These are phyloP conservation scores for Phacellophora camtschatica DNA, from an alignment of 30 jellyfish, hydroid and myxozoan genomes.

Conservation along the genomic window DNA sequence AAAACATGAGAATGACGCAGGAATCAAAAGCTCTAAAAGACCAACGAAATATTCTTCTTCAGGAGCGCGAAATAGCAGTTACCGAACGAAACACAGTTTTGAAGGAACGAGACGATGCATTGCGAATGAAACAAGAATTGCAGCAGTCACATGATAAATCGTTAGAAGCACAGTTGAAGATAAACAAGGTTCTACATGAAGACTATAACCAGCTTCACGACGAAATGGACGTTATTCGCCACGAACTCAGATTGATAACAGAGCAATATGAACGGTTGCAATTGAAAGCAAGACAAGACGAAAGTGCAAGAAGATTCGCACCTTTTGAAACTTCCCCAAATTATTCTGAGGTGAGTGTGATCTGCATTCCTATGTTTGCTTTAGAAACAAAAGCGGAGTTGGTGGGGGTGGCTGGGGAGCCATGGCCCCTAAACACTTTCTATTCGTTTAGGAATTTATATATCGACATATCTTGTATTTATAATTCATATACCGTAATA, in stretches of 20 bases:
- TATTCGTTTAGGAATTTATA: too few species aligned
- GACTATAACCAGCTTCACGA: conserved; percentile 28
- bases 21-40: conserved; percentile 56
- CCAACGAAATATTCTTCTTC: conserved; percentile 50
- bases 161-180: conserved; percentile 62
- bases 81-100: conserved; percentile 53
- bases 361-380: too few species aligned
- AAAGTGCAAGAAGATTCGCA: conserved; percentile 17
- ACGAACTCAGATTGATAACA: conserved; percentile 4
- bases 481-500: too few species aligned
- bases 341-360: neutral
- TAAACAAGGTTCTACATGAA: conserved; percentile 58
- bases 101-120: conserved; percentile 77
- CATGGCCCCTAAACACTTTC: too few species aligned
- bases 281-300: conserved; percentile 21
- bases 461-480: too few species aligned
- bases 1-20: conserved; percentile 51
- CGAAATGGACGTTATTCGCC: conserved; percentile 57
- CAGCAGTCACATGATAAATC: conserved; percentile 74
- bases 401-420: too few species aligned
- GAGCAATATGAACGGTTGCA: conserved; percentile 16
- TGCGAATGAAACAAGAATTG: conserved; percentile 60
- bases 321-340: neutral
- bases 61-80: conserved; percentile 75
- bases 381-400: too few species aligned